These are phyloP conservation scores for Glyptemys insculpta DNA, from an alignment of 2,797 vertebrate species.

Conservation along the genomic window DNA sequence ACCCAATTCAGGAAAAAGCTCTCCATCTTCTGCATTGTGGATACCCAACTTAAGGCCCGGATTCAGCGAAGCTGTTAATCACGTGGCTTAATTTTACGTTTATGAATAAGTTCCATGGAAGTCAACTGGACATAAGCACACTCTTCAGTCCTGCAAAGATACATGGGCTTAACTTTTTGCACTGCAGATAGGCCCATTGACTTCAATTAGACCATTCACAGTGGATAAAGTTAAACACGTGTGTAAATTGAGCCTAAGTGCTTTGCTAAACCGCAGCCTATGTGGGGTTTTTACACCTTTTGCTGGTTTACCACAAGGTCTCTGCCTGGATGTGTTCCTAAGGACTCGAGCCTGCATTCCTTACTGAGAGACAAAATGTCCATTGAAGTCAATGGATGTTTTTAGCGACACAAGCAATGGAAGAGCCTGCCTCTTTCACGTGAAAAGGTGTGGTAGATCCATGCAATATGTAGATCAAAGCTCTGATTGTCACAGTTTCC, in stretches of 20 bases:
- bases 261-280: background rate
- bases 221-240: background rate
- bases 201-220: background rate
- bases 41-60: background rate
- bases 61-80: background rate
- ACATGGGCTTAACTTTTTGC: accelerated
- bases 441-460: background rate
- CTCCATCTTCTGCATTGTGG: background rate
- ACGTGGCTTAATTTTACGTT: background rate
- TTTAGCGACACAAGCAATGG: background rate
- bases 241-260: background rate
- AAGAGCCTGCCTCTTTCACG: background rate
- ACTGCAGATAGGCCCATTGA: background rate
- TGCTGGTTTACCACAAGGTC: background rate
- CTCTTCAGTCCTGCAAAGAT: background rate
- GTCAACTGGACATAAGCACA: background rate
- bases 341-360: background rate
- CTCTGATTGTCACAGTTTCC: background rate
- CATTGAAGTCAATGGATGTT: background rate
- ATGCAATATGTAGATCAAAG: background rate
- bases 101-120: background rate
- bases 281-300: background rate
- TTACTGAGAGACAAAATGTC: background rate
- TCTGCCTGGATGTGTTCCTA: background rate
- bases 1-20: background rate